Base-by-base conservation (phyloP, 2,888 invertebrate genomes). In the Saturnia japonica region DNA sequence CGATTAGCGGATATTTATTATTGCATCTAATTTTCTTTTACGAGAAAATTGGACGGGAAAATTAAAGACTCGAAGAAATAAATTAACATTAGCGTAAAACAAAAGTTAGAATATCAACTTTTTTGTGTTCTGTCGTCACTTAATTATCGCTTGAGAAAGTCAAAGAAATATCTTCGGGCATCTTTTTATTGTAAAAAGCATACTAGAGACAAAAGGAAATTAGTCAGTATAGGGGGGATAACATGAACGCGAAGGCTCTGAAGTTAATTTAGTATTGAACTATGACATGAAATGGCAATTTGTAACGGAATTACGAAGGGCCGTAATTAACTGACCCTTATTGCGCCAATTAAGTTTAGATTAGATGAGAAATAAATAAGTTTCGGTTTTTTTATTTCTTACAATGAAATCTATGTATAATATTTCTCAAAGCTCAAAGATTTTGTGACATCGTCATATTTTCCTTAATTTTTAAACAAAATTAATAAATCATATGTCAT, bases 121-220 rank as follows among this genome's bases (percentile, higher is more conserved):
- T 74, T 75, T 75, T 69, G 72, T 77, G 78, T 77, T 77, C 74
- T 74, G 74, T 75, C 74, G 70, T 76, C 77, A 80, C 78, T 82
- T 85, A 84, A 85, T 85, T 83, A 85, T 83, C 79, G 79, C 75
- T 76, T 74, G 74, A 71, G 72, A 75, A 77, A 83, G 74, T 77
- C 51, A 75, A 72, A 74, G 74, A 77, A 77, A 79, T 74, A 74
- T 80, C 74, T 71, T 74, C 64, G 40, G 9, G 70, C 71, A 69
- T 75, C 72, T 73, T 71, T 73, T 75, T 74, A 71, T 74, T 72
- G 71, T 75, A 72, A 74, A 76, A 76, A 77, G 76, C 74, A 80
- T 79, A 75, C 75, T 74, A 68, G 71, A 72, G 74, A 81, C 77
- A 78, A 83, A 83, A 75, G 77, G 74, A 83, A 85, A 85, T 84